A percentile compares a stretch with the other conserved stretches of the same genome.
These are phyloP conservation scores for Notodonta dromedarius DNA, from an alignment of 2,888 invertebrate species.

Conservation along the genomic window DNA sequence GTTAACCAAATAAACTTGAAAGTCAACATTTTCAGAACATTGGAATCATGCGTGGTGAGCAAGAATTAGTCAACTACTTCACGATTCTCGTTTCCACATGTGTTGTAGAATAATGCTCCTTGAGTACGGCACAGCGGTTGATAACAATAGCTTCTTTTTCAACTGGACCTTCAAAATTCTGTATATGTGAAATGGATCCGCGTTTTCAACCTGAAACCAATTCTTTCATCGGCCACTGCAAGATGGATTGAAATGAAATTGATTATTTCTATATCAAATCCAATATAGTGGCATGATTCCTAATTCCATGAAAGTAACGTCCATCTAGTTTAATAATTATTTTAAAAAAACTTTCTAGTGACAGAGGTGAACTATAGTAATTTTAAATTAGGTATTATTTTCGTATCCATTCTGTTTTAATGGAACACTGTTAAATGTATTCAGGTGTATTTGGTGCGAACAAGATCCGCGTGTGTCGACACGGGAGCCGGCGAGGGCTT, in stretches of 20 bases:
- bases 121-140: not conserved
- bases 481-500: not conserved
- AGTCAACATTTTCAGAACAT: too few species aligned
- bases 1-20: too few species aligned
- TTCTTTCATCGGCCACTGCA: not conserved
- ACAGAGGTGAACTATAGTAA: too few species aligned
- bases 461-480: not conserved
- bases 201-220: not conserved
- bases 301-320: too few species aligned
- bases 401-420: not conserved
- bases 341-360: too few species aligned
- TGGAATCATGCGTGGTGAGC: too few species aligned
- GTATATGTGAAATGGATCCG: not conserved
- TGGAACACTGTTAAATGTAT: not conserved
- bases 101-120: not conserved
- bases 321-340: too few species aligned
- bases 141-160: not conserved
- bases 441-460: not conserved
- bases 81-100: not conserved
- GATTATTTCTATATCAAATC: not conserved
- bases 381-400: not conserved
- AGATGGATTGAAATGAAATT: not conserved
- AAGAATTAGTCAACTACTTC: not conserved
- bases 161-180: not conserved
- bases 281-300: too few species aligned